phyloP scores from a whole-genome alignment of 2,888 invertebrate species.

The Orchesellides sinensis region DNA sequence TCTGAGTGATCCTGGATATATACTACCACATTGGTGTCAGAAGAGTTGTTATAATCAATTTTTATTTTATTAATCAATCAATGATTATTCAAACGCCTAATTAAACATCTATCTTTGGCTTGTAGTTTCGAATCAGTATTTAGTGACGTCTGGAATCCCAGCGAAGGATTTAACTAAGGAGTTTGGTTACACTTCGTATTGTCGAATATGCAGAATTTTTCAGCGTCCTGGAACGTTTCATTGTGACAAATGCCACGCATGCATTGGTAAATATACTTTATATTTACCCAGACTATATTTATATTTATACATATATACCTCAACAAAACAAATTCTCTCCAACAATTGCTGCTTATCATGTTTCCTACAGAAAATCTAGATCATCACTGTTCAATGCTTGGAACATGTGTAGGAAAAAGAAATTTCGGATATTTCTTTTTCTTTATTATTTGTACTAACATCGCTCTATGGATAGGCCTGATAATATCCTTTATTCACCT shows the following conservation, averaged over 20 bases:
- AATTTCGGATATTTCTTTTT: slow-evolving; percentile 42
- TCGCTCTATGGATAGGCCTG: slow-evolving; percentile 18
- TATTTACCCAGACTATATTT: not conserved
- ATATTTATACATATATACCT: not conserved
- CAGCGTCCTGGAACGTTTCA: slow-evolving; percentile 6
- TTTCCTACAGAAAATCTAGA: slow-evolving; percentile 38
- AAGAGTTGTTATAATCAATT: not conserved
- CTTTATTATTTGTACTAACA: slow-evolving; percentile 16
- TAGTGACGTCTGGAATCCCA: not conserved
- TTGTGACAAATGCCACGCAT: slow-evolving; percentile 17
- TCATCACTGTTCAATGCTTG: slow-evolving; percentile 48
- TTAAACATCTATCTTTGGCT: not conserved
- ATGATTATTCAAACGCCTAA: not conserved
- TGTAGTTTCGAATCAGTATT: slow-evolving; percentile 17
- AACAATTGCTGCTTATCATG: not conserved
- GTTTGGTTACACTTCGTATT: slow-evolving; percentile 17
- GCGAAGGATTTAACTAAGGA: not conserved
- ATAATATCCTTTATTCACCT: slow-evolving; percentile 35
- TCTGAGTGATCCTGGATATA: slow-evolving; percentile 22
- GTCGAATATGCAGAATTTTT: slow-evolving; percentile 27
- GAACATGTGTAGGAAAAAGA: slow-evolving; percentile 55
- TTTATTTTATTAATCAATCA: not conserved
- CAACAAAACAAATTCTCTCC: not conserved
- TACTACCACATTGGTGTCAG: slow-evolving; percentile 39
- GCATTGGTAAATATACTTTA: slow-evolving; percentile 16